phyloP scores from a whole-genome alignment of 1,140 invertebrate species.

The Stegodyphus dumicola region DNA sequence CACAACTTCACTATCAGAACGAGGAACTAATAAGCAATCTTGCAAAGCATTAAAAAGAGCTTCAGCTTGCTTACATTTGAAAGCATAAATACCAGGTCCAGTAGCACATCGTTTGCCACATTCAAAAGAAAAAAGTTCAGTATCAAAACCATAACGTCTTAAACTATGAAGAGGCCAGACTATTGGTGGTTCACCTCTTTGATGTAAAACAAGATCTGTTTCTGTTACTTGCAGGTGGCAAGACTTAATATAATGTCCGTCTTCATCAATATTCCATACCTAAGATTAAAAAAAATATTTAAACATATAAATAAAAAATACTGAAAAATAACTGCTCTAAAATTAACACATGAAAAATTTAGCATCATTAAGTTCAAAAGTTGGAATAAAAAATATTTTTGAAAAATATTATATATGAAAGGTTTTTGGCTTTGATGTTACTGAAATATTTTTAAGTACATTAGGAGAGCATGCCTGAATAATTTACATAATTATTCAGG shows the following conservation, averaged over 20 bases:
- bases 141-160: conserved; percentile 93
- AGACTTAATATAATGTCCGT: conserved; percentile 78
- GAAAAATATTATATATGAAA: no score
- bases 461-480: no score
- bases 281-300: conserved; percentile 13
- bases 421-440: no score
- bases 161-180: conserved; percentile 91
- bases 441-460: no score
- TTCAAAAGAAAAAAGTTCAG: conserved; percentile 92
- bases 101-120: conserved; percentile 92
- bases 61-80: conserved; percentile 89
- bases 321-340: no score
- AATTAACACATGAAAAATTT: no score
- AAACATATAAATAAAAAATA: no score
- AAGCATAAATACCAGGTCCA: conserved; percentile 94
- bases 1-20: conserved; percentile 38
- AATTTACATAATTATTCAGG: no score
- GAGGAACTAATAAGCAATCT: conserved; percentile 40
- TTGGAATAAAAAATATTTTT: no score
- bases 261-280: conserved; percentile 78
- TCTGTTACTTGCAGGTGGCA: conserved; percentile 89
- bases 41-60: conserved; percentile 82
- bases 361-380: no score
- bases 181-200: conserved; percentile 80
- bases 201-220: conserved; percentile 83